Evolutionary conservation across 2,113 vertebrate species (phyloP).

Genomic region (Pluvialis apricaria): DNA sequence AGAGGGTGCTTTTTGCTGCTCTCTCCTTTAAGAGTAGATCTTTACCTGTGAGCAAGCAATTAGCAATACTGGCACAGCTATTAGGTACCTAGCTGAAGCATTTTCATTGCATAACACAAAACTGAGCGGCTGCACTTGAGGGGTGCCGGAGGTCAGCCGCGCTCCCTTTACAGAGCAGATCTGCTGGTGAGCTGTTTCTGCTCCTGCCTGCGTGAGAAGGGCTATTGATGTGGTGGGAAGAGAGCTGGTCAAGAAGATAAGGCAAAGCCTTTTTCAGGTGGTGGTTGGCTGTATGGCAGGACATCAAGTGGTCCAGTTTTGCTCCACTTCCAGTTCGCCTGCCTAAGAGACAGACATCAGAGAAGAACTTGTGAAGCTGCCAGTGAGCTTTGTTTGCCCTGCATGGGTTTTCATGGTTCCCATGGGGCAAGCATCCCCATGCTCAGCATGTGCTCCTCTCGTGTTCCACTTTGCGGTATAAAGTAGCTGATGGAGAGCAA

Average conservation of each 20-base stretch:
- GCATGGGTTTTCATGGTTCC: not conserved
- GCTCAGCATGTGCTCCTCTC: not conserved
- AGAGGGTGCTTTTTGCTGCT: accelerated
- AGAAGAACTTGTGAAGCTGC: not conserved
- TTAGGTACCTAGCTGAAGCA: not conserved
- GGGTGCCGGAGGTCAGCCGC: not conserved
- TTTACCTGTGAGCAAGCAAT: not conserved
- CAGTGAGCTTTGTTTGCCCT: not conserved
- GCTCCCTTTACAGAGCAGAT: not conserved
- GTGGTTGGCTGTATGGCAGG: not conserved
- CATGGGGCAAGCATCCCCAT: not conserved
- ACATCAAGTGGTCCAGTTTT: not conserved
- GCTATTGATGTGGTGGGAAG: not conserved
- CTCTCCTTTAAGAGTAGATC: not conserved
- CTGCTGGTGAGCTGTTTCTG: not conserved
- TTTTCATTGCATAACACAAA: not conserved
- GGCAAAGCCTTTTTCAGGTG: not conserved
- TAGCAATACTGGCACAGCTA: not conserved
- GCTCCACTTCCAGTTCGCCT: not conserved
- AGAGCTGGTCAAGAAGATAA: not conserved
- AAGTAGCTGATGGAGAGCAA: not conserved
- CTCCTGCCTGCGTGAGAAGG: not conserved
- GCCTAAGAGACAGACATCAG: not conserved
- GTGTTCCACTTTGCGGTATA: not conserved
- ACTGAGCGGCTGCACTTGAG: not conserved